phyloP scores from a whole-genome alignment of 2,888 invertebrate genomes.

The Epiblema foenella region DNA sequence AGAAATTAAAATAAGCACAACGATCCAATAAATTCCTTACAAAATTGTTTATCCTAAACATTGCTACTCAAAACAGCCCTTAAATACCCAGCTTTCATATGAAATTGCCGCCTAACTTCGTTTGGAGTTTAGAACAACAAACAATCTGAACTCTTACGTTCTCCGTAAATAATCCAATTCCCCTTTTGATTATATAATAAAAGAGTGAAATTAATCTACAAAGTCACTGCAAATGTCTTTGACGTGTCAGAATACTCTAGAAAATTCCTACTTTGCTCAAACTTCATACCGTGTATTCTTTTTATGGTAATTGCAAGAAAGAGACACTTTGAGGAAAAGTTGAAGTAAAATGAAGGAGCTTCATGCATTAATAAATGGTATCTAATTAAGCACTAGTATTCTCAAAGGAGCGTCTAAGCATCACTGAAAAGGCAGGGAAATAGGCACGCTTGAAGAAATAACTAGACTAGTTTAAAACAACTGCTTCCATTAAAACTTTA shows the following conservation, averaged over 20 bases:
- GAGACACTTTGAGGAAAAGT: conserved; percentile 22
- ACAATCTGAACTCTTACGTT: conserved; percentile 5
- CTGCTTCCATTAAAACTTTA: conserved; percentile 30
- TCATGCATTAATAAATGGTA: conserved; percentile 27
- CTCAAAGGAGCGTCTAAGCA: conserved; percentile 27
- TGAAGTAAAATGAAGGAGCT: conserved; percentile 20
- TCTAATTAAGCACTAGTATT: conserved; percentile 27
- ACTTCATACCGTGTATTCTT: conserved; percentile 11
- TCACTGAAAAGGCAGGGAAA: conserved; percentile 25
- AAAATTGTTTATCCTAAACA: conserved; percentile 7
- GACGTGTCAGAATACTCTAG: conserved; percentile 12
- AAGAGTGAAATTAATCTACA: conserved; percentile 2
- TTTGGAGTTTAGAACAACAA: conserved; percentile 26
- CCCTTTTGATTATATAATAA: not conserved
- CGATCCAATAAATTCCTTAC: conserved; percentile 3
- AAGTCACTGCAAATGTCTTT: conserved; percentile 5
- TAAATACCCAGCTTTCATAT: conserved; percentile 7
- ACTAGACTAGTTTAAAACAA: conserved; percentile 26
- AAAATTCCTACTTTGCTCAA: conserved; percentile 9
- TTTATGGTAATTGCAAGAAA: conserved; percentile 22
- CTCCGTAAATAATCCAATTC: not conserved
- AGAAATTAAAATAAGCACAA: not conserved
- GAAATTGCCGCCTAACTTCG: conserved; percentile 6
- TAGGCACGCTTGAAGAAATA: conserved; percentile 26
- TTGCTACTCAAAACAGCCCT: conserved; percentile 17